Evolutionary conservation across 2,113 vertebrate genomes (phyloP).

Genomic region (Saccopteryx bilineata): DNA sequence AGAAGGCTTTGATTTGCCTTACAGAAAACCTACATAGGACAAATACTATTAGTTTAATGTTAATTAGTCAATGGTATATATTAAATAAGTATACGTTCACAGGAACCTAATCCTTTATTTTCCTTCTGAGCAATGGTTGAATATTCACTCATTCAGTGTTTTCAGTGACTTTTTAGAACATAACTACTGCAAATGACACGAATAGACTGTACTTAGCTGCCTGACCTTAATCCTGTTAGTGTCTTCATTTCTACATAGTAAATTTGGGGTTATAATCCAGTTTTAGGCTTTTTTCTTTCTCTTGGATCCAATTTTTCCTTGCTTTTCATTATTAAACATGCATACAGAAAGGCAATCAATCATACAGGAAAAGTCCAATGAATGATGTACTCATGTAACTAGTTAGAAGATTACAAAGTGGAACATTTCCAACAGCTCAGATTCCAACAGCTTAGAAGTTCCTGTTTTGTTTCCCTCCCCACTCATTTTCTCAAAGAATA

Average conservation of each 20-base stretch:
- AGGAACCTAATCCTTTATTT: background rate
- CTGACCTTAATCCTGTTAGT: background rate
- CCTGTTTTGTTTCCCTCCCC: background rate
- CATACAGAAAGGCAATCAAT: background rate
- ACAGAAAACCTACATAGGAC: background rate
- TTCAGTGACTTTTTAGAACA: background rate
- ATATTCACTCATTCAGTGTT: background rate
- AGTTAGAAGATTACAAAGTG: background rate
- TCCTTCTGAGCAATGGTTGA: background rate
- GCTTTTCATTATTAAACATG: background rate
- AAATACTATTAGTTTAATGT: no score
- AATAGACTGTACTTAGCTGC: background rate
- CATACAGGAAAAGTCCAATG: background rate
- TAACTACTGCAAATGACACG: background rate
- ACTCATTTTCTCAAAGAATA: background rate
- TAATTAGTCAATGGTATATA: background rate
- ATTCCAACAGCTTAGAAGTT: background rate
- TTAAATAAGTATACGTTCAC: background rate
- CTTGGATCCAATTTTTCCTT: background rate
- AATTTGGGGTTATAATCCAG: background rate
- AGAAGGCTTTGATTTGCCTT: background rate
- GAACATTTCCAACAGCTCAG: background rate
- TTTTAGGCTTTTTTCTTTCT: background rate
- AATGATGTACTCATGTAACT: background rate
- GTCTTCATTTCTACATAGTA: background rate